These are phyloP conservation scores for Gobius niger DNA, from an alignment of 2,113 vertebrate genomes.

Conservation along the genomic window DNA sequence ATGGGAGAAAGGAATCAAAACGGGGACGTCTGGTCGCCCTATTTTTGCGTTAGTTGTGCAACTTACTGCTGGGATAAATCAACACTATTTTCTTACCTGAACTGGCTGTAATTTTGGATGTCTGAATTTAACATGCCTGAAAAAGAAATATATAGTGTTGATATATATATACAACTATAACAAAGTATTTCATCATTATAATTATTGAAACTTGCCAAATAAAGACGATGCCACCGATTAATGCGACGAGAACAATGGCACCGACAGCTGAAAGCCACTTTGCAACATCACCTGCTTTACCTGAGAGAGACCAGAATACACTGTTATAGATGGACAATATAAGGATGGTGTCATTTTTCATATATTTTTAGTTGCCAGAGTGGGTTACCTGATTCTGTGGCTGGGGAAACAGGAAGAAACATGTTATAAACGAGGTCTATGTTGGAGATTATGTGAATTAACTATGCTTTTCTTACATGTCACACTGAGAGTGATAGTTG, in stretches of 20 bases:
- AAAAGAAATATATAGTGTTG: neutral
- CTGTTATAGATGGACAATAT: too few relatives aligned
- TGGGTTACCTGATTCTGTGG: neutral
- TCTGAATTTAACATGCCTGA: constrained; percentile 2
- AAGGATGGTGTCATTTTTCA: too few relatives aligned
- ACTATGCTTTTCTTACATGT: neutral
- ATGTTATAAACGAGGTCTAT: neutral
- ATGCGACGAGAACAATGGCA: neutral
- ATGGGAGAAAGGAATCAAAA: too few relatives aligned
- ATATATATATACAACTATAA: neutral
- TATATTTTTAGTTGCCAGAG: too few relatives aligned
- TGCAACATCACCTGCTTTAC: neutral
- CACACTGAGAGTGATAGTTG: neutral
- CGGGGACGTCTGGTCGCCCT: too few relatives aligned
- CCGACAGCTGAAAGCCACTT: neutral
- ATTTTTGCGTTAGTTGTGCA: too few relatives aligned
- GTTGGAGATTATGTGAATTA: neutral
- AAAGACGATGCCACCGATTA: neutral
- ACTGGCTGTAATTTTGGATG: neutral
- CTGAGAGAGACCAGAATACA: neutral
- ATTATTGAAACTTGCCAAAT: neutral
- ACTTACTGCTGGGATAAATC: neutral
- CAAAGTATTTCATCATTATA: neutral
- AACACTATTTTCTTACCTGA: neutral
- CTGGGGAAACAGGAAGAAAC: neutral